Evolutionary conservation across 2,797 vertebrate species (phyloP), one percentile per base, ranked within the genome.

Genomic region (Sebastes trivittatus): DNA sequence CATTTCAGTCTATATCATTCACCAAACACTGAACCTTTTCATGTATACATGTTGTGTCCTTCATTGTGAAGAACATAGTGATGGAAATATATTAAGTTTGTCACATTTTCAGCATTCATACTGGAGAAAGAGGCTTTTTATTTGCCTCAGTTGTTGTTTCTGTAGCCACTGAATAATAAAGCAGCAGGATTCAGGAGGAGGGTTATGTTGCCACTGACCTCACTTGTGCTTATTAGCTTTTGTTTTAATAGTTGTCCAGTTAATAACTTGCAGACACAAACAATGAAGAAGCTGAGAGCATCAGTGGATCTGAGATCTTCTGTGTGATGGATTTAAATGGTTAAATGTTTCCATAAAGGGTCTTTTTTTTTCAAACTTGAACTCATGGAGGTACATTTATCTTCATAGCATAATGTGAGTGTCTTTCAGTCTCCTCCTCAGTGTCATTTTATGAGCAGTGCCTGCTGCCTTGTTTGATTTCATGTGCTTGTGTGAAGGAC

Each of bases 391-490:
- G 32, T 30, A 27, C 66, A 11, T 66, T 52, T 61, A 22, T 29
- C 13, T n/a, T 56, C 23, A 7, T 59, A 16, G 2, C 36, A 18
- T 14, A 58, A 67, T 8, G 32, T 72, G 46, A 32, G 64, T 52
- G 20, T 80, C 59, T 75, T 38, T 88, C 32, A 20, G 65, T 77
- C 59, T 79, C 78, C 60, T 80, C 80, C 55, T 56, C 56, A 10
- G 59, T 69, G 66, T 83, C 42, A 32, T 38, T 89, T 68, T 86
- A 75, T 81, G 84, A 85, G 73, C 75, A 23, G 80, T 62, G 56
- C 64, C n/a, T 49, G 46, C 46, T 56, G 11, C 54, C 81, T 89
- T 93, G 92, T 94, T 94, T 95, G 90, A 93, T 93, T 94, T 95
- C 68, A 89, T 93, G 81, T 42, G 87, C 85, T 69, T 81, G 91